Conservation (phyloP, 2,113 vertebrate genomes). For the Podocnemis expansa region DNA sequence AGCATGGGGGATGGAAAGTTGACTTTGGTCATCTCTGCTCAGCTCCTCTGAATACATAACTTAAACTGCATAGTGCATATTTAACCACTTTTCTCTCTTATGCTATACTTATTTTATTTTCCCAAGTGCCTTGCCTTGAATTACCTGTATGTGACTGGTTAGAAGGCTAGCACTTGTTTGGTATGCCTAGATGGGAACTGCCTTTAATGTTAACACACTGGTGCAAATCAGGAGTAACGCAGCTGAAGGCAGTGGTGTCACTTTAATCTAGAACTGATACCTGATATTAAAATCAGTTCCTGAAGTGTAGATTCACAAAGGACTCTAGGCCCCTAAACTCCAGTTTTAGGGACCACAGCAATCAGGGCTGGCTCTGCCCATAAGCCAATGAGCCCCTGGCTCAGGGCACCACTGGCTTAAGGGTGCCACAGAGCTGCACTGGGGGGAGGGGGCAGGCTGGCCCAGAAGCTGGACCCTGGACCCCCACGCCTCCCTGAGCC, state of each 20-base stretch:
- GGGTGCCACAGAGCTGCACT: too few relatives aligned
- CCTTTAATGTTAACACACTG: background rate
- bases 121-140: constrained; percentile 28
- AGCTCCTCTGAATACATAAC: constrained; percentile 36
- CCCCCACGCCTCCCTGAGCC: too few relatives aligned
- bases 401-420: too few relatives aligned
- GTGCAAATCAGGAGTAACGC: background rate
- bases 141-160: constrained; percentile 2
- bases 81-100: background rate
- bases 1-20: background rate
- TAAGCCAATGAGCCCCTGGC: too few relatives aligned
- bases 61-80: background rate
- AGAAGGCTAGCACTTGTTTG: background rate
- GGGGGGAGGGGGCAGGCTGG: too few relatives aligned
- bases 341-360: too few relatives aligned
- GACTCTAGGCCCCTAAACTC: too few relatives aligned
- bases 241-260: background rate
- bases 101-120: constrained; percentile 2
- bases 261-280: background rate
- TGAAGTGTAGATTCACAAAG: too few relatives aligned
- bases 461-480: too few relatives aligned
- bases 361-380: too few relatives aligned
- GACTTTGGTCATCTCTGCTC: constrained; percentile 6
- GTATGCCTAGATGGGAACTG: too few relatives aligned
- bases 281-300: background rate